phyloP scores from a whole-genome alignment of 1,140 invertebrate species.

The Phenacoccus solenopsis region DNA sequence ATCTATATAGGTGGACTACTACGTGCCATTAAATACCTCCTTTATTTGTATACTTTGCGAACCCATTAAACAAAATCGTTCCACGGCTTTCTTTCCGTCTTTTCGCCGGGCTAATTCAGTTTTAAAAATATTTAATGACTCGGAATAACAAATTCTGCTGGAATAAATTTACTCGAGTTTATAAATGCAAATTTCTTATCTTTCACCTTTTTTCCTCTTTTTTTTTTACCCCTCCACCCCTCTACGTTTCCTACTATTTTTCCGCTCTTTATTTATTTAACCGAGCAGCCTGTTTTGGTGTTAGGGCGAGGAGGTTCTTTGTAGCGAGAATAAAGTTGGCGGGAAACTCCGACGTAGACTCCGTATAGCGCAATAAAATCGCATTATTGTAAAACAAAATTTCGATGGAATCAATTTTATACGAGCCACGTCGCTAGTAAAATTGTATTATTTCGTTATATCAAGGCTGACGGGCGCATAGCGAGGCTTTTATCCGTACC shows the following conservation, averaged over 20 bases:
- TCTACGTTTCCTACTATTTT: too few species aligned
- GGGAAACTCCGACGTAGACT: too few species aligned
- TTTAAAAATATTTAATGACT: constrained; percentile 4
- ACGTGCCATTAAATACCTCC: too few species aligned
- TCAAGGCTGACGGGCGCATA: too few species aligned
- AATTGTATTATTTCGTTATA: not conserved
- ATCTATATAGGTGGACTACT: too few species aligned
- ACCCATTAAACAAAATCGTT: not conserved
- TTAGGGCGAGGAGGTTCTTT: too few species aligned
- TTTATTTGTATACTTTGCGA: not conserved
- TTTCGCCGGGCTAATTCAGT: not conserved
- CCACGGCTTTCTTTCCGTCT: not conserved
- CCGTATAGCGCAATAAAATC: not conserved
- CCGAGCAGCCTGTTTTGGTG: too few species aligned
- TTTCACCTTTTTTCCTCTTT: not conserved
- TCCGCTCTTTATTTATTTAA: too few species aligned
- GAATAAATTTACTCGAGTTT: not conserved
- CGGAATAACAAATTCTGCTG: constrained; percentile 1
- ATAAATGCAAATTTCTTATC: constrained; percentile 3
- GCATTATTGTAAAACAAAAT: not conserved
- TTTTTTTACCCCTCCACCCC: too few species aligned
- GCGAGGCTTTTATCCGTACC: too few species aligned
- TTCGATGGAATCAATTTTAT: not conserved
- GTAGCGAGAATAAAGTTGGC: too few species aligned
- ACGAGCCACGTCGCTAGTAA: too few species aligned